phyloP scores from a whole-genome alignment of 2,113 vertebrate genomes.

The Nannospalax galili region DNA sequence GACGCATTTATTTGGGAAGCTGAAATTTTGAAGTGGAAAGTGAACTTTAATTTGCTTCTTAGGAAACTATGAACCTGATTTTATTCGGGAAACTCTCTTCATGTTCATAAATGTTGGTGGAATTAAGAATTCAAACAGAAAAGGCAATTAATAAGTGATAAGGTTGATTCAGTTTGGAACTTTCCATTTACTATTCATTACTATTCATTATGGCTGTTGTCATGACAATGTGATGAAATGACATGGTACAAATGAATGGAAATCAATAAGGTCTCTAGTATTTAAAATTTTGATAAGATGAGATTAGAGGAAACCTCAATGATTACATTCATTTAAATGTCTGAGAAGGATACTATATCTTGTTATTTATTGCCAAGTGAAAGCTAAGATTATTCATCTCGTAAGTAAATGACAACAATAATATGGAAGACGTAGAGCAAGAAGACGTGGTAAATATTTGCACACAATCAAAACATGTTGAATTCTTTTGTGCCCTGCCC shows the following conservation, averaged over 20 bases:
- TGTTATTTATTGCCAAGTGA: neutral
- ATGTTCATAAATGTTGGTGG: neutral
- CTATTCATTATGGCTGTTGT: neutral
- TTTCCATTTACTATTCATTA: neutral
- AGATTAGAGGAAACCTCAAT: neutral
- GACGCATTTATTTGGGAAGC: neutral
- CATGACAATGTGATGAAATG: neutral
- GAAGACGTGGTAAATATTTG: slow-evolving; percentile 15
- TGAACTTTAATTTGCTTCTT: slow-evolving; percentile 14
- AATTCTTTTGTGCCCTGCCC: slow-evolving; percentile 10
- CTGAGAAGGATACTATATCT: neutral
- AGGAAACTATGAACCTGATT: neutral
- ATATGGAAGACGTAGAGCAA: neutral
- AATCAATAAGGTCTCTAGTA: neutral
- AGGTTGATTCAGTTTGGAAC: neutral
- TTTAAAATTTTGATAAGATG: slow-evolving; percentile 18
- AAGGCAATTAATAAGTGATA: neutral
- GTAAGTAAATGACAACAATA: slow-evolving; percentile 7
- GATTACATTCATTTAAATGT: slow-evolving; percentile 27
- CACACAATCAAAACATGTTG: neutral
- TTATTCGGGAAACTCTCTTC: neutral
- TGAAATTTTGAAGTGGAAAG: neutral
- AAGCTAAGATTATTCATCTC: slow-evolving; percentile 34
- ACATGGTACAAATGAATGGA: neutral
- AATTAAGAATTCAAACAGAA: neutral